Evolutionary conservation across 2,113 vertebrate species (phyloP).

Genomic region (Monarcha castaneiventris): DNA sequence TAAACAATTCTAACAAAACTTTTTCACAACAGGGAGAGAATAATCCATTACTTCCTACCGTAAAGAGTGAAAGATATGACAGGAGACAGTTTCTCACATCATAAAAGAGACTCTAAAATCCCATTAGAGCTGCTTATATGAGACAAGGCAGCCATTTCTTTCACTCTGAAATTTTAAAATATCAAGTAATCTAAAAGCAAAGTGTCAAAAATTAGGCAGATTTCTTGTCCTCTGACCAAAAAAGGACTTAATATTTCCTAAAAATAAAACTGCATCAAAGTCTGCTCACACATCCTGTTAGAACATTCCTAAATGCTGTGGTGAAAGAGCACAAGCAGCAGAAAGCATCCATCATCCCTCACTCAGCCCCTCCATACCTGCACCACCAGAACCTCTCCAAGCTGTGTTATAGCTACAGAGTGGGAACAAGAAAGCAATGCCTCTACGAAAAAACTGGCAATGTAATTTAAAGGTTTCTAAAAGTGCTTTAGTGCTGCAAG

Average conservation of each 20-base stretch:
- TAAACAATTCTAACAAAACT: not conserved
- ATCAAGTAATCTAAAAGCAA: not conserved
- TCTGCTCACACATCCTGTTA: not conserved
- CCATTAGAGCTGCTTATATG: not conserved
- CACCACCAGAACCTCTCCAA: not conserved
- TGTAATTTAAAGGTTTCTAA: not conserved
- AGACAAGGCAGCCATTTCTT: not conserved
- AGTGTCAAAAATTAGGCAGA: not conserved
- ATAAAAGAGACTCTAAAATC: not conserved
- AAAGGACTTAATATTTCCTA: not conserved
- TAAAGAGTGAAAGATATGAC: not conserved
- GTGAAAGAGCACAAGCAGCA: not conserved
- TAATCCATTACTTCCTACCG: not conserved
- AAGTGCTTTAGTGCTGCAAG: not conserved
- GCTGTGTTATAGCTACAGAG: not conserved
- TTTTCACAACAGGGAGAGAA: not conserved
- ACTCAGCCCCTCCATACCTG: not conserved
- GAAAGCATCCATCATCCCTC: not conserved
- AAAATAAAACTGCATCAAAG: not conserved
- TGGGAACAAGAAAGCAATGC: not conserved
- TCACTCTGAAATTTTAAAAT: not conserved
- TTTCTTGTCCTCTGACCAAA: not conserved
- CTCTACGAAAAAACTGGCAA: not conserved
- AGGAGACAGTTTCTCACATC: not conserved
- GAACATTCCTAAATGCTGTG: fast-evolving